Base-by-base conservation (phyloP, 2,113 vertebrate genomes). In the Bungarus multicinctus region DNA sequence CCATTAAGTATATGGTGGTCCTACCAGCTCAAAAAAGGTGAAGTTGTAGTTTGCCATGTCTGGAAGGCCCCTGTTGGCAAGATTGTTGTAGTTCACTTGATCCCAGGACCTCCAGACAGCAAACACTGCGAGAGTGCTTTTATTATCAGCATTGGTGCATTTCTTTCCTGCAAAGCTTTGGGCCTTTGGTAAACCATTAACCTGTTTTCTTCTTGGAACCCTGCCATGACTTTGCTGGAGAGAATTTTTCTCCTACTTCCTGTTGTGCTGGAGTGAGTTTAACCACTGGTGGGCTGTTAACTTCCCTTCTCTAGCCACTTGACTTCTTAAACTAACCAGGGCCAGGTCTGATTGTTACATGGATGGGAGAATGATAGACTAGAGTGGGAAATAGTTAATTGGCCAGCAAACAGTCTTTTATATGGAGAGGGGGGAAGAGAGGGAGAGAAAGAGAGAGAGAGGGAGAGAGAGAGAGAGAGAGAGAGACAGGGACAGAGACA, bases 171-270 rank as follows among this genome's bases (percentile, higher is more conserved):
- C 88, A 74, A 89, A 90, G 53, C 54, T 50, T 85, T 53, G 22
- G 18, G 87, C 11, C 74, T 11, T 60, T 50, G 53, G 58, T 93
- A 90, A 93, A 93, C n/a, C n/a, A 85, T 89, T 89, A 92, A 93
- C 69, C 85, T 57, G 43, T 90, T 90, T 81, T 90, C 43, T 90
- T n/a, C 74, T 86, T 93, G 92, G 92, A 86, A 86, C 47, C n/a
- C 74, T 64, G 92, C 92, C 92, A 90, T 64, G 74, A 9, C 54
- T 90, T 93, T 4, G 20, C 30, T 47, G 3, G 11, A 52, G 5
- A 57, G 12, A 55, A 25, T 85, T 86, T 93, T 52, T 25, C 23
- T 52, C 58, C 47, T 27, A 43, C 23, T 85, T 23, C 11, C 43
- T 45, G 16, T 53, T 57, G 85, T 43, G 3, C 39, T 50, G 30